Evolutionary conservation across 2,113 vertebrate genomes (phyloP), one percentile per base, ranked within the genome.

Genomic region (Chlorodrepanis virens): DNA sequence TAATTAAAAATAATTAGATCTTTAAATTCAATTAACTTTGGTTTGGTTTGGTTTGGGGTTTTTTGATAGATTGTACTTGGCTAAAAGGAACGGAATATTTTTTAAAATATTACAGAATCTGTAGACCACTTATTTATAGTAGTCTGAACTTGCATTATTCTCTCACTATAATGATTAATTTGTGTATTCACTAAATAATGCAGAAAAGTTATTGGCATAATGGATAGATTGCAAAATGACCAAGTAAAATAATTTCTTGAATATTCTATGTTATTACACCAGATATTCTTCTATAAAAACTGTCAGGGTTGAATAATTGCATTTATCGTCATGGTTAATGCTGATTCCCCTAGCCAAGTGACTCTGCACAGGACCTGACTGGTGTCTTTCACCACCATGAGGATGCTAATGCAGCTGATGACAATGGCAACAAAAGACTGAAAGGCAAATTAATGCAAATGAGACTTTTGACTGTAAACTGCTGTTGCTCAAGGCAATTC

Each of bases 1-100:
- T 12, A 60, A 33, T 68, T 50, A 68, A 79, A 85, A 42, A 40
- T 23, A 40, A 0, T n/a, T 33, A 60, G 10, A 63, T 27, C 10
- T 31, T 13, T 45, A 84, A 84, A 85, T 70, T 40, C 14, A 74
- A 11, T 56, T 44, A 89, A 59, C 2, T 31, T 28, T 40, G 16
- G 7, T 2, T 60, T 31, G 16, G 0, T 15, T 27, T 6, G 53
- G 0, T 15, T 27, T 7, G 59, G 14, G 1, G 8, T 23, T 16
- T 68, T 59, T 33, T 16, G 12, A 11, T 12, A 49, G 18, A 22
- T n/a, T 37, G 20, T 33, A n/a, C n/a, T 63, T 82, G 5, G 14
- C 29, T 68, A 64, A 67, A 83, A 71, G 17, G 4, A 57, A 82
- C 1, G 1, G 14, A 70, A 37, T 63, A 54, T 21, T 16, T 63